phyloP scores from a whole-genome alignment of 1,140 invertebrate genomes.

The Trichogramma pretiosum region DNA sequence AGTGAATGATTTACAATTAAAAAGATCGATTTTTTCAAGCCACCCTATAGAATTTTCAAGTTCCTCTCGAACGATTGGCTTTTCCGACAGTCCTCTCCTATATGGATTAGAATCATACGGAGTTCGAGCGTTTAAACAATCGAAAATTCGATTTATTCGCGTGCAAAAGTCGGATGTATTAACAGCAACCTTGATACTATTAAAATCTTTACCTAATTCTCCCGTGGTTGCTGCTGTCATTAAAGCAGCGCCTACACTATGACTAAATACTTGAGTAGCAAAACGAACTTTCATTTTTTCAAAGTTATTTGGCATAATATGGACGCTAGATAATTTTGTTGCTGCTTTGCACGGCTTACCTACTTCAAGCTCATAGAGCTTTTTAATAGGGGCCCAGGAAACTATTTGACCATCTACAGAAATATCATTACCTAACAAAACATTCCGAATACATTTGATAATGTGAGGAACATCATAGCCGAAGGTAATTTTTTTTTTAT shows the following conservation, averaged over 20 bases:
- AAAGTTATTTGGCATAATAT: slow-evolving; percentile 11
- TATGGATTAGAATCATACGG: neutral
- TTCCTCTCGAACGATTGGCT: neutral
- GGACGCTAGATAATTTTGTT: slow-evolving; percentile 1
- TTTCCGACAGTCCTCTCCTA: neutral
- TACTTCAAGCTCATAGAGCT: slow-evolving; percentile 1
- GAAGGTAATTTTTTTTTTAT: slow-evolving; percentile 4
- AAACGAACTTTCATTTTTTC: slow-evolving; percentile 11
- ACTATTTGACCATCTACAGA: neutral
- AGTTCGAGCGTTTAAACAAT: neutral
- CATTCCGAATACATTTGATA: slow-evolving; percentile 11
- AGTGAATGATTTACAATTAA: neutral
- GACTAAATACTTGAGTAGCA: slow-evolving; percentile 10
- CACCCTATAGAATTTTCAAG: neutral
- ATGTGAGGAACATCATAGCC: slow-evolving; percentile 9
- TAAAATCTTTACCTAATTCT: neutral
- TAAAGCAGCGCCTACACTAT: slow-evolving; percentile 1
- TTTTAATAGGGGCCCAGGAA: neutral
- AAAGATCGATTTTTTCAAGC: neutral
- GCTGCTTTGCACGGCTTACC: slow-evolving; percentile 1
- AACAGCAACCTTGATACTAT: neutral
- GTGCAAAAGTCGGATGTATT: neutral
- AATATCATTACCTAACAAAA: slow-evolving; percentile 5
- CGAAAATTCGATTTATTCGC: neutral
- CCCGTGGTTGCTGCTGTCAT: neutral